Evolutionary conservation across 1,140 invertebrate genomes (phyloP).

Genomic region (Saccostrea glomerata): DNA sequence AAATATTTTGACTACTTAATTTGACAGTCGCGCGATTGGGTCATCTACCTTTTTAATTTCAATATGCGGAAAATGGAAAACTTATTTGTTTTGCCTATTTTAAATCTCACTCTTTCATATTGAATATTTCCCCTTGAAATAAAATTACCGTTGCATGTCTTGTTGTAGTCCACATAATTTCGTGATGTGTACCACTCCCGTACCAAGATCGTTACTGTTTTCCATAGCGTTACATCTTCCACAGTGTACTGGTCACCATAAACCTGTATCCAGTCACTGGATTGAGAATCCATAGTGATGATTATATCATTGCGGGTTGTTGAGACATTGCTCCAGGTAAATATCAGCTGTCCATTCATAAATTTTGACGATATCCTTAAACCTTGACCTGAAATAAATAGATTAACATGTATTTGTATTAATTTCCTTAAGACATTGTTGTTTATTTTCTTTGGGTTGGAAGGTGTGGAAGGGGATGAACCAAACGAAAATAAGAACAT

Average conservation of each 20-base stretch:
- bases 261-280: neutral
- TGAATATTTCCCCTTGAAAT: too few relatives aligned
- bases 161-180: neutral
- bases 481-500: too few relatives aligned
- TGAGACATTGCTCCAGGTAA: neutral
- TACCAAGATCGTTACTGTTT: neutral
- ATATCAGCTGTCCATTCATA: neutral
- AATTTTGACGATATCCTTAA: neutral
- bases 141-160: neutral
- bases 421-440: too few relatives aligned
- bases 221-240: neutral
- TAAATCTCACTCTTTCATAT: too few relatives aligned
- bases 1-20: too few relatives aligned
- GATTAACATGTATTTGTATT: too few relatives aligned
- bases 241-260: neutral
- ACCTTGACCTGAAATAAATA: neutral
- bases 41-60: too few relatives aligned
- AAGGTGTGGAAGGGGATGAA: too few relatives aligned
- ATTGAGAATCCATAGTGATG: neutral
- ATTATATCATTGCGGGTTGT: neutral
- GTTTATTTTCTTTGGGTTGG: too few relatives aligned
- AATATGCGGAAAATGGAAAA: too few relatives aligned
- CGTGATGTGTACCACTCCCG: neutral
- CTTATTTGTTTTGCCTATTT: too few relatives aligned
- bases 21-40: too few relatives aligned